Evolutionary conservation across 2,888 invertebrate genomes (phyloP).

Genomic region (Cenopis cana): DNA sequence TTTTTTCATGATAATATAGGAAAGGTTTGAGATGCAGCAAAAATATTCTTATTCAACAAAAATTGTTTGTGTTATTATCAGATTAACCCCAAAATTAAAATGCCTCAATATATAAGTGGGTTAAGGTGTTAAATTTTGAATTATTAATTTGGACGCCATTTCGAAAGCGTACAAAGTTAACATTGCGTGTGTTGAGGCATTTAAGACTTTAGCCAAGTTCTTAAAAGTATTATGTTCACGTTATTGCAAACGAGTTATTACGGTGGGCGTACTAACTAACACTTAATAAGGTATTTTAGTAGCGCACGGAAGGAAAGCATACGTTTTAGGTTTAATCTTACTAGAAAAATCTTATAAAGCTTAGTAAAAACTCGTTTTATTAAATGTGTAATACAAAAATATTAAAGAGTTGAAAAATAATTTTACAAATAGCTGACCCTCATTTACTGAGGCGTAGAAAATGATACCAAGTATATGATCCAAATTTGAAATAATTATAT

Average conservation of each 20-base stretch:
- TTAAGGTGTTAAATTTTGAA: constrained; percentile 17
- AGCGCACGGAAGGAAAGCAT: constrained; percentile 17
- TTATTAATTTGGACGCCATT: constrained; percentile 15
- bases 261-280: constrained; percentile 18
- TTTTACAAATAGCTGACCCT: too few species aligned
- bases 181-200: constrained; percentile 35
- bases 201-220: constrained; percentile 24
- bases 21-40: constrained; percentile 15
- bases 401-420: too few species aligned
- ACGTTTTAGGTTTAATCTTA: constrained; percentile 3
- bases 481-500: too few species aligned
- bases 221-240: constrained; percentile 31
- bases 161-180: constrained; percentile 20
- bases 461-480: too few species aligned
- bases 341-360: background rate
- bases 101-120: background rate
- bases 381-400: too few species aligned
- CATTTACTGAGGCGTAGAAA: too few species aligned
- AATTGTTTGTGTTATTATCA: constrained; percentile 28
- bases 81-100: constrained; percentile 27
- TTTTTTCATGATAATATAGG: constrained; percentile 18
- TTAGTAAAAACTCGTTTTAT: too few species aligned
- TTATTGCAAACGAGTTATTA: constrained; percentile 23
- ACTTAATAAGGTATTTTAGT: constrained; percentile 29
- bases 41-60: constrained; percentile 16